phyloP scores from a whole-genome alignment of 2,113 vertebrate genomes.

The Pelvicachromis taeniatus region DNA sequence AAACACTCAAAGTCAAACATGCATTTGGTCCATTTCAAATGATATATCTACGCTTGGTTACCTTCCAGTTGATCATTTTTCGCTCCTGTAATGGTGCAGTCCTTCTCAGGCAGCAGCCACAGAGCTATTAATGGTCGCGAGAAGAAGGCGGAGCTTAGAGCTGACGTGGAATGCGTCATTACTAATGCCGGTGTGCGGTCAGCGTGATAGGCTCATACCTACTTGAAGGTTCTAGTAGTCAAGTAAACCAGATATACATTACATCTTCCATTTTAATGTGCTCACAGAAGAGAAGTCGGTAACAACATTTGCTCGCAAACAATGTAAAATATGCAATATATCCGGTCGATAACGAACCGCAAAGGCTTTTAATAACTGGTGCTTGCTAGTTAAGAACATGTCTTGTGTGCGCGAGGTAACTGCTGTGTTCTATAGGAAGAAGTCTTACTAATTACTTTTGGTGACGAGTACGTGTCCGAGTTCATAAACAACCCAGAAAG shows the following conservation, averaged over 20 bases:
- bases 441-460: not conserved
- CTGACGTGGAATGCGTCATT: not conserved
- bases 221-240: not conserved
- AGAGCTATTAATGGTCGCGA: rapidly evolving
- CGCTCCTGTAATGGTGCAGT: rapidly evolving
- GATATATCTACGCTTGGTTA: not conserved
- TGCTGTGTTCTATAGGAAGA: not conserved
- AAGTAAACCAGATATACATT: not conserved
- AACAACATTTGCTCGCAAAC: not conserved
- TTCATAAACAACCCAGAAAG: rapidly evolving
- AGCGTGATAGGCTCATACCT: not conserved
- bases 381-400: not conserved
- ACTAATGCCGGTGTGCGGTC: rapidly evolving
- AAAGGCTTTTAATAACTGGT: not conserved
- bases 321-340: not conserved
- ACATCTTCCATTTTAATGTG: not conserved
- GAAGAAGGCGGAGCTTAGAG: not conserved
- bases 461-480: rapidly evolving
- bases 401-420: not conserved
- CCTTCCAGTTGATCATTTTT: constrained; percentile 69
- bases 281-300: not conserved
- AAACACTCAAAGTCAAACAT: rapidly evolving
- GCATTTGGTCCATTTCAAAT: rapidly evolving
- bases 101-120: not conserved
- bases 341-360: not conserved